Base-by-base conservation (phyloP, 2,113 vertebrate genomes). In the Donacobius atricapilla region DNA sequence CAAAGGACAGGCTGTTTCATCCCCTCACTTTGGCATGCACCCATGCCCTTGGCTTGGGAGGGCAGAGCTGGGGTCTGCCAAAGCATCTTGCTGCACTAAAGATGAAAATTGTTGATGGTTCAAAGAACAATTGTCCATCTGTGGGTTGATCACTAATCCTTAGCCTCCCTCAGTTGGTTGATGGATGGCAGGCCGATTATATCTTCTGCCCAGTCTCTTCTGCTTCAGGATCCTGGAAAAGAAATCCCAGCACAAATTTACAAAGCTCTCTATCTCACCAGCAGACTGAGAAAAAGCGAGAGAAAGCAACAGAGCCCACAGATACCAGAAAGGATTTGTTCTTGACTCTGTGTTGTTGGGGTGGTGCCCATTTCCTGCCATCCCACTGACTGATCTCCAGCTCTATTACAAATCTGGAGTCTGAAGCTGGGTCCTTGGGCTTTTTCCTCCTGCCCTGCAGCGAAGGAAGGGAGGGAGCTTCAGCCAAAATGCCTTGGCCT, bases 341-440 rank as follows among this genome's bases (percentile, higher is more conserved):
- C 44, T 35, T 9, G 7, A 10, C 19, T 61, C 24, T 23, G 25
- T 30, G 18, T 44, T 2, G 0, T 2, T 72, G 86, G 30, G 4
- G 2, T 33, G 13, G 27, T 83, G 71, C 37, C 50, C 45, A 27
- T 51, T 53, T 68, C 40, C 73, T 85, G 33, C 24, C 1, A 1
- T 60, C 31, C 47, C 33, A 6, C 23, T 5, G 21, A 10, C 0
- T 25, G 69, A 47, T 27, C 42, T 90, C 79, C 58, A 80, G 33
- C 11, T 83, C 28, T 4, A 4, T 33, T 61, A 25, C 33, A 15
- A 64, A 79, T 25, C 63, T 69, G 48, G 48, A 48, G 31, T 61
- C 16, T 23, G 40, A 31, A 91, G 7, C 10, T 37, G 54, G 1
- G 2, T 77, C 50, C 37, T 78, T 60, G 40, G 37, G 45, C 11